These are phyloP conservation scores for Etia nguti DNA, from an alignment of 2,113 vertebrate genomes.

Conservation along the genomic window DNA sequence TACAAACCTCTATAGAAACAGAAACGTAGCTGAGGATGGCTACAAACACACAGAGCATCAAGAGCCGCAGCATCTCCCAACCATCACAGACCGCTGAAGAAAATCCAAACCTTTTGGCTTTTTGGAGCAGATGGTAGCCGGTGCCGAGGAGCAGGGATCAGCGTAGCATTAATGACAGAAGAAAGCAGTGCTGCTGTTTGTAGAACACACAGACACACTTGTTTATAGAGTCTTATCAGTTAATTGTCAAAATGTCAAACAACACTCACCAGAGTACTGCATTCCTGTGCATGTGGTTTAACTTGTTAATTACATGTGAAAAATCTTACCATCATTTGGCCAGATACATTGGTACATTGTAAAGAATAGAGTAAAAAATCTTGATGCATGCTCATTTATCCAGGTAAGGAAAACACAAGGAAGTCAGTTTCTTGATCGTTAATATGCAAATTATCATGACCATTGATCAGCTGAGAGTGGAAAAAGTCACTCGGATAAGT, in stretches of 20 bases:
- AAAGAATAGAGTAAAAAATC: background rate
- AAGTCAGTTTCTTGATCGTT: rapidly evolving
- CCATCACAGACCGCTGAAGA: background rate
- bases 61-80: conserved; percentile 10
- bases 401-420: background rate
- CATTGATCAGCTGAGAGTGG: background rate
- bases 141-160: background rate
- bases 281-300: conserved; percentile 31
- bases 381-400: background rate
- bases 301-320: background rate
- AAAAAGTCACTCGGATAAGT: background rate
- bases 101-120: background rate
- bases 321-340: background rate
- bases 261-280: conserved; percentile 42
- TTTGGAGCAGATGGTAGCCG: background rate
- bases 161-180: background rate
- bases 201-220: background rate
- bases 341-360: background rate
- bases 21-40: background rate
- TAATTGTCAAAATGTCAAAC: conserved; percentile 54
- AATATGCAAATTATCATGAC: background rate
- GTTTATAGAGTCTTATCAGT: conserved; percentile 61
- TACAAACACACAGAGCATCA: background rate
- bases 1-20: conserved; percentile 56
- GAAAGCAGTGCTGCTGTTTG: conserved; percentile 5